phyloP scores from a whole-genome alignment of 2,797 vertebrate species.

The Percopsis omiscomaycus region DNA sequence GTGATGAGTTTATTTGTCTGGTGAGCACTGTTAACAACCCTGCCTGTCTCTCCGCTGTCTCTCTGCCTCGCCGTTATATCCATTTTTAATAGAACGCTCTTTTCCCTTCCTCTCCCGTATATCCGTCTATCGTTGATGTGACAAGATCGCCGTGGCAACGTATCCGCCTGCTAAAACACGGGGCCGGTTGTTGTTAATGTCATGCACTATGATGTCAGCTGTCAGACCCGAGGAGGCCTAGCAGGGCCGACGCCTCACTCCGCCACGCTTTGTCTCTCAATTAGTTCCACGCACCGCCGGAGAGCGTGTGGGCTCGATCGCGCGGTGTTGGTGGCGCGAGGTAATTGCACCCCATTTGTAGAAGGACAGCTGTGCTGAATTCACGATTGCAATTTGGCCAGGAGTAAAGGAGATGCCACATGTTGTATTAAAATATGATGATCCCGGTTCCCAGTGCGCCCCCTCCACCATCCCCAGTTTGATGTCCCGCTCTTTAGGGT shows the following conservation, averaged over 20 bases:
- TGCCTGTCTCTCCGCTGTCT: background rate
- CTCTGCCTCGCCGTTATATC: no score
- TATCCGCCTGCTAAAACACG: no score
- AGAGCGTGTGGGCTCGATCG: background rate
- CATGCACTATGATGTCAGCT: conserved; percentile 41
- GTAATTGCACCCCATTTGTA: conserved; percentile 71
- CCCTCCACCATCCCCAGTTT: conserved; percentile 54
- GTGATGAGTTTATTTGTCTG: background rate
- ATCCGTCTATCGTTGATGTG: background rate
- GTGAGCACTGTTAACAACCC: no score
- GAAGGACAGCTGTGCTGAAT: conserved; percentile 78
- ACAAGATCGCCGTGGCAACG: background rate
- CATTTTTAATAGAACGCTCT: no score
- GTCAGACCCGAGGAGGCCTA: conserved; percentile 36
- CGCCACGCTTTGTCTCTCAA: conserved; percentile 56
- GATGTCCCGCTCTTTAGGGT: conserved; percentile 76
- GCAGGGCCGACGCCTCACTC: conserved; percentile 37
- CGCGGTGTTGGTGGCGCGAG: conserved; percentile 30
- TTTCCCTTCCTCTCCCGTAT: no score
- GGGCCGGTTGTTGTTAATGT: background rate
- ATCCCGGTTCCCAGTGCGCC: conserved; percentile 56
- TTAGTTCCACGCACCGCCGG: conserved; percentile 23
- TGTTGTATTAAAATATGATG: conserved; percentile 80
- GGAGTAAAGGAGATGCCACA: conserved; percentile 63
- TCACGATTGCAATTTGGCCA: conserved; percentile 73